phyloP scores from a whole-genome alignment of 2,113 vertebrate genomes.

The Aegypius monachus region DNA sequence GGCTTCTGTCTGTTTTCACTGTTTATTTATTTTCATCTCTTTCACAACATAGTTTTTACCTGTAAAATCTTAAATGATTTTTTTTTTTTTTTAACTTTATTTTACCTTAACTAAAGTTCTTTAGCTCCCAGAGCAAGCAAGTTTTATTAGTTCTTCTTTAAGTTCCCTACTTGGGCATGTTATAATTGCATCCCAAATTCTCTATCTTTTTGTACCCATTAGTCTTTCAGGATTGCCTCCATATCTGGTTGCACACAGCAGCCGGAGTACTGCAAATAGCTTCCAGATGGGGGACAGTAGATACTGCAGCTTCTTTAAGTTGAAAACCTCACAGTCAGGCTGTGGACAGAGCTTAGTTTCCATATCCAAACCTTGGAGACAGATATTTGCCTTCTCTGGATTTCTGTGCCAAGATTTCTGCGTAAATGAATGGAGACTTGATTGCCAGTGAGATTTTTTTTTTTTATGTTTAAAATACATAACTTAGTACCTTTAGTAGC shows the following conservation, averaged over 20 bases:
- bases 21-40: neutral
- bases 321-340: neutral
- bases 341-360: neutral
- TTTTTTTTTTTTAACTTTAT: neutral
- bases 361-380: neutral
- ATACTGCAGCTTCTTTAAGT: neutral
- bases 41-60: neutral
- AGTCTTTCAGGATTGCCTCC: neutral
- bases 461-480: neutral
- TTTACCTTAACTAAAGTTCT: neutral
- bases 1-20: neutral
- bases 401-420: neutral
- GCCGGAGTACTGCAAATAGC: neutral
- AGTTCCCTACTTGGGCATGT: neutral
- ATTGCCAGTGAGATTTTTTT: neutral
- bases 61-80: neutral
- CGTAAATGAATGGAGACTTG: neutral
- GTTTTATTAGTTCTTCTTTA: neutral
- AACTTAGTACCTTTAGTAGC: neutral
- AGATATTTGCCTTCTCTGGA: neutral
- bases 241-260: neutral
- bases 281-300: neutral
- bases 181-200: neutral
- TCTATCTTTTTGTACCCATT: neutral
- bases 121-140: neutral